Conservation (phyloP, 2,113 vertebrate genomes). For the Channa argus region DNA sequence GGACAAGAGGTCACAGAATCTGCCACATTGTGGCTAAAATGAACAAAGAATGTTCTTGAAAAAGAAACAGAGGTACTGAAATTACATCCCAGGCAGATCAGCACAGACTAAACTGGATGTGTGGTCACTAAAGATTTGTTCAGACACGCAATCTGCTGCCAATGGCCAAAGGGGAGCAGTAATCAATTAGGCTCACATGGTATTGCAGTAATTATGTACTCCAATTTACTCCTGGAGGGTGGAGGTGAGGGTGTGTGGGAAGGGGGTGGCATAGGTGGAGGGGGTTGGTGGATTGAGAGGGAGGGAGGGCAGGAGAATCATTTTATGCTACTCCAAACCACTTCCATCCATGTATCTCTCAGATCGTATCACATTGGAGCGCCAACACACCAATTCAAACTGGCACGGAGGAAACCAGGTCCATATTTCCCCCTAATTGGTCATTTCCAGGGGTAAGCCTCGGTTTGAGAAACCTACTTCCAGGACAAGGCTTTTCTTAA, state of each 20-base stretch:
- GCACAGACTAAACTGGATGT: slow-evolving; percentile 57
- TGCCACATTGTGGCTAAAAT: slow-evolving; percentile 28
- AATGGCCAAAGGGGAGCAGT: slow-evolving; percentile 72
- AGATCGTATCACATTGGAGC: slow-evolving; percentile 81
- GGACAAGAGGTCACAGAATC: slow-evolving; percentile 28
- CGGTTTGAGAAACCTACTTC: slow-evolving; percentile 78
- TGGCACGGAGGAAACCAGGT: slow-evolving; percentile 81
- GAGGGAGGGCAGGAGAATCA: slow-evolving; percentile 49
- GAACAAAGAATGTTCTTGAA: slow-evolving; percentile 24
- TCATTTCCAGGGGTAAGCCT: slow-evolving; percentile 83
- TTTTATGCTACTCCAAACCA: slow-evolving; percentile 84
- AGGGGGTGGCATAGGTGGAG: slow-evolving; percentile 9
- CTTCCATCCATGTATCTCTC: slow-evolving; percentile 81
- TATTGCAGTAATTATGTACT: slow-evolving; percentile 79
- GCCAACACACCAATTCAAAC: slow-evolving; percentile 71
- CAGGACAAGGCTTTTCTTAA: slow-evolving; percentile 75
- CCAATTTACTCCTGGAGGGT: slow-evolving; percentile 76
- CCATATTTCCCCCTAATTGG: slow-evolving; percentile 82
- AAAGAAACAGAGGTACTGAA: slow-evolving; percentile 47
- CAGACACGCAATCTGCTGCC: slow-evolving; percentile 70
- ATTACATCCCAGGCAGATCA: slow-evolving; percentile 62
- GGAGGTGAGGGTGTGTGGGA: slow-evolving; percentile 26
- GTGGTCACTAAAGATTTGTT: slow-evolving; percentile 75
- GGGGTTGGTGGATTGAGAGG: slow-evolving; percentile 18
- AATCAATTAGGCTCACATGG: slow-evolving; percentile 82